Evolutionary conservation across 2,113 vertebrate species (phyloP), one percentile per base, ranked within the genome.

Genomic region (Marcusenius ussheri): DNA sequence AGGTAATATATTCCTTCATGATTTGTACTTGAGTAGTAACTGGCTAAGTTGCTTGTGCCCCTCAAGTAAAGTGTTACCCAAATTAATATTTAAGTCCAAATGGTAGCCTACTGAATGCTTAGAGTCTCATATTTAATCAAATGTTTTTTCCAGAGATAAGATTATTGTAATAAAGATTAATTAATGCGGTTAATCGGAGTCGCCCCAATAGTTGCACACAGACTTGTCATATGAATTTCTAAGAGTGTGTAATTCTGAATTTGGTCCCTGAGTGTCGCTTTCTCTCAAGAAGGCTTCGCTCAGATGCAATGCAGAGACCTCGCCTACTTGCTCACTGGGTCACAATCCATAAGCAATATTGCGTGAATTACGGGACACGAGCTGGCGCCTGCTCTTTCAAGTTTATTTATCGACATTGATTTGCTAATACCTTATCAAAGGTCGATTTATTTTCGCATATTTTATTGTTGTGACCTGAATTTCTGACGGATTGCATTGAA

Each of bases 211-310:
- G 74, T 21, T 80, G 5, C 74, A 80, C 15, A 17, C 31, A 19
- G 74, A 10, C 74, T 42, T 42, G 9, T 42, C 35, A 19, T 80
- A 42, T 80, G 13, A 19, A 6, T 35, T 80, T 80, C n/a, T 19
- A 35, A 42, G 15, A 5, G 1, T 42, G 35, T 77, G 70, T 80
- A 80, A 42, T 80, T 80, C 35, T 80, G 13, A 0, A 42, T 80
- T 80, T 42, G 74, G 74, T 80, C 74, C 74, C 74, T 42, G 74
- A 8, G 74, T 80, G 74, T 80, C 74, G 74, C 74, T 80, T 80
- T 80, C 74, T 39, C 74, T 80, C 74, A 80, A 35, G 74, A 39
- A 80, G 17, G 35, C 35, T 80, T 3, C 11, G 74, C 31, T 80
- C 39, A 17, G 31, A 15, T 39, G 13, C 42, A 42, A 80, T 39